These are phyloP conservation scores for Ageneiosus marmoratus DNA, from an alignment of 2,113 vertebrate genomes.

Conservation along the genomic window DNA sequence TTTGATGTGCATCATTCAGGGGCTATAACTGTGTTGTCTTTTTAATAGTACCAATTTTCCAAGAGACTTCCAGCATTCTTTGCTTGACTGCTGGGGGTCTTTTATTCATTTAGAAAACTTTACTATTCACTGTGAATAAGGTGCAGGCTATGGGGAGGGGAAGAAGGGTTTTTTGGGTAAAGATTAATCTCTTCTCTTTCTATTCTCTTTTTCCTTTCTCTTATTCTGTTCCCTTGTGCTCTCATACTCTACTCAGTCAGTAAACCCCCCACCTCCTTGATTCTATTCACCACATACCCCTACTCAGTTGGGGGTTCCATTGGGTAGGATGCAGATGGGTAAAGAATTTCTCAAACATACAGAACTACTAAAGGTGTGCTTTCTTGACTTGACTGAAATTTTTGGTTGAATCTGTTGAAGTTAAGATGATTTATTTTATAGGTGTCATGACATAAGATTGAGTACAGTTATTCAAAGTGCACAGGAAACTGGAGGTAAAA, in stretches of 20 bases:
- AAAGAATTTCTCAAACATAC: slow-evolving; percentile 46
- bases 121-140: slow-evolving; percentile 74
- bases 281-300: slow-evolving; percentile 73
- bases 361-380: slow-evolving; percentile 7
- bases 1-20: slow-evolving; percentile 64
- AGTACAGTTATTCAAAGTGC: slow-evolving; percentile 73
- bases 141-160: slow-evolving; percentile 59
- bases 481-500: slow-evolving; percentile 69
- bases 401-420: slow-evolving; percentile 5
- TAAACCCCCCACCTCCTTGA: slow-evolving; percentile 53
- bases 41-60: slow-evolving; percentile 61
- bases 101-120: slow-evolving; percentile 66
- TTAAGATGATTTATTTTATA: neutral
- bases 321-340: slow-evolving; percentile 58
- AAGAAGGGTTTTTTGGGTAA: slow-evolving; percentile 66
- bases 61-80: slow-evolving; percentile 67
- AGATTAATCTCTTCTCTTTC: slow-evolving; percentile 76
- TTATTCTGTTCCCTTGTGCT: slow-evolving; percentile 62
- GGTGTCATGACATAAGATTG: neutral
- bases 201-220: slow-evolving; percentile 67
- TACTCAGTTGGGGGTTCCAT: slow-evolving; percentile 63
- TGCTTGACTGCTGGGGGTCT: slow-evolving; percentile 70
- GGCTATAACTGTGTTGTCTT: slow-evolving; percentile 64
- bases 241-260: slow-evolving; percentile 62
- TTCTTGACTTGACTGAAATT: neutral